Evolutionary conservation across 2,888 invertebrate genomes (phyloP).

Genomic region (Trypoxylon attenuatum): DNA sequence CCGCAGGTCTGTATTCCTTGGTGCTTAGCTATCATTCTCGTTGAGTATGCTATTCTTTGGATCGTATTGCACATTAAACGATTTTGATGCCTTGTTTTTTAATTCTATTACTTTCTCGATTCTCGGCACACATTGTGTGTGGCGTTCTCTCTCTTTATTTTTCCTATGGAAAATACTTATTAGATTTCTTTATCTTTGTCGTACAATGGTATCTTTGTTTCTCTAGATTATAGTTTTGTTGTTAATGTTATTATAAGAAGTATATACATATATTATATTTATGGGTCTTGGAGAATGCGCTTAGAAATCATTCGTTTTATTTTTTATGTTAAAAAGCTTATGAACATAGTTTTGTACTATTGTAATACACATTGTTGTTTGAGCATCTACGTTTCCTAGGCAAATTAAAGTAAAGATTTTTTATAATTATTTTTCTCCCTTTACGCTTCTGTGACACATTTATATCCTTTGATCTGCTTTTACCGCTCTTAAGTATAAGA

Average conservation of each 20-base stretch:
- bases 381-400: slow-evolving; percentile 37
- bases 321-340: slow-evolving; percentile 23
- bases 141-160: too few relatives aligned
- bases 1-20: slow-evolving; percentile 68
- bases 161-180: too few relatives aligned
- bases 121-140: too few relatives aligned
- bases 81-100: too few relatives aligned
- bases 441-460: slow-evolving; percentile 22
- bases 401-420: slow-evolving; percentile 34
- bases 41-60: slow-evolving; percentile 53
- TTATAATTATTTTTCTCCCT: slow-evolving; percentile 28
- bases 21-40: slow-evolving; percentile 56
- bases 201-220: too few relatives aligned
- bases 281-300: slow-evolving; percentile 1
- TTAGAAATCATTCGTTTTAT: neutral
- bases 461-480: too few relatives aligned
- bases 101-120: too few relatives aligned
- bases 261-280: slow-evolving; percentile 16
- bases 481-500: too few relatives aligned
- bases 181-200: slow-evolving; percentile 4
- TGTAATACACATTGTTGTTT: slow-evolving; percentile 19
- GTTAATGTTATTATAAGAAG: neutral
- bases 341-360: too few relatives aligned
- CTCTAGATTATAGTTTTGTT: too few relatives aligned
- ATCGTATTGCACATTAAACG: slow-evolving; percentile 49